These are phyloP conservation scores for Spea bombifrons DNA, from an alignment of 2,113 vertebrate species.

Conservation along the genomic window DNA sequence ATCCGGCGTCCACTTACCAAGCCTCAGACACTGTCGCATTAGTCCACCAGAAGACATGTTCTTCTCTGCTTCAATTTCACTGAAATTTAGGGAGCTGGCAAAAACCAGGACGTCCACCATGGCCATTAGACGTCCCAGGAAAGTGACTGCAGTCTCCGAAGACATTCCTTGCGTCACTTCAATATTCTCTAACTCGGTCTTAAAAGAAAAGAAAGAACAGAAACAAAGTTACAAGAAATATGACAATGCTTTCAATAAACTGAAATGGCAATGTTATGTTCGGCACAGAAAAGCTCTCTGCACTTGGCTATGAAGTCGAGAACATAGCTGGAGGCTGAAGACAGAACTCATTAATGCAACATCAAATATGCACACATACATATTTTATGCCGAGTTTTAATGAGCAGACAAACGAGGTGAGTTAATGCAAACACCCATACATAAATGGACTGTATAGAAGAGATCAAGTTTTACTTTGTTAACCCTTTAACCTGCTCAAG, in stretches of 20 bases:
- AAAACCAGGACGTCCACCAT: conserved; percentile 97
- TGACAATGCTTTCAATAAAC: conserved; percentile 13
- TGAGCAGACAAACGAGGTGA: conserved; percentile 11
- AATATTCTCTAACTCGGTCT: conserved; percentile 90
- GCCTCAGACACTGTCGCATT: conserved; percentile 93
- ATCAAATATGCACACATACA: conserved; percentile 12
- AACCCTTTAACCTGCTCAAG: neutral
- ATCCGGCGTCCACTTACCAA: conserved; percentile 73
- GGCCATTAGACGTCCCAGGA: conserved; percentile 93
- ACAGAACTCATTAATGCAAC: conserved; percentile 30
- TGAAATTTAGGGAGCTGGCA: conserved; percentile 96
- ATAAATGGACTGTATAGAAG: neutral
- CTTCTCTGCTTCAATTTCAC: conserved; percentile 96
- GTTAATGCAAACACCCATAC: neutral
- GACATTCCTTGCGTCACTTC: conserved; percentile 98
- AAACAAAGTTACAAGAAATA: conserved; percentile 24
- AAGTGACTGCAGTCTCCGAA: conserved; percentile 89
- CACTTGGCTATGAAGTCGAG: neutral
- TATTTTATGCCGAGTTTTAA: conserved; percentile 9
- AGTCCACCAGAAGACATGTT: conserved; percentile 98
- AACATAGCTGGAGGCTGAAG: conserved; percentile 16
- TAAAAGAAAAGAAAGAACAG: conserved; percentile 59
- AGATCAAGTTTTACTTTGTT: neutral
- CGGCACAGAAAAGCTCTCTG: neutral
- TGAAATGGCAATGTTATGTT: neutral